Conservation (phyloP, 1,140 invertebrate species). For the Zaprionus lachaisei region DNA sequence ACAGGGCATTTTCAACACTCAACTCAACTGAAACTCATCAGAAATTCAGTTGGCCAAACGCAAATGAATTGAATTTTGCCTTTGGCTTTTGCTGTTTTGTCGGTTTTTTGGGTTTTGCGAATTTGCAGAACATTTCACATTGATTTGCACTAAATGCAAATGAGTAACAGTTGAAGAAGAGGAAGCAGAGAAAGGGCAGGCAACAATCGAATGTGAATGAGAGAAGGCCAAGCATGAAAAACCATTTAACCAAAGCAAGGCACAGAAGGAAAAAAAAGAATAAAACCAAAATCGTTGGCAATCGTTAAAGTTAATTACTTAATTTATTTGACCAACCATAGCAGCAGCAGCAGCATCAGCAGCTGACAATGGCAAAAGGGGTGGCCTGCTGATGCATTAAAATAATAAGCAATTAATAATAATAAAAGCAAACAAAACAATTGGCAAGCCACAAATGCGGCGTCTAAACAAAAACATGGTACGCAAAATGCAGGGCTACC, state of each 20-base stretch:
- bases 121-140: conserved; percentile 39
- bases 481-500: background rate
- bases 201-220: background rate
- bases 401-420: conserved; percentile 64
- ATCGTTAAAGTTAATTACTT: conserved; percentile 58
- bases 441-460: conserved; percentile 40
- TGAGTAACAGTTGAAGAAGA: conserved; percentile 19
- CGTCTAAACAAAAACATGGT: conserved; percentile 38
- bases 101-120: conserved; percentile 10
- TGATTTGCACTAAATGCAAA: conserved; percentile 55
- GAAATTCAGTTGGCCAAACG: conserved; percentile 45
- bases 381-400: conserved; percentile 41
- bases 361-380: conserved; percentile 25
- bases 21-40: conserved; percentile 24
- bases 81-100: conserved; percentile 31
- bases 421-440: conserved; percentile 62
- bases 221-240: conserved; percentile 30
- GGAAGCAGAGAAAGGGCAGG: conserved; percentile 5
- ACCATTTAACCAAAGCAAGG: conserved; percentile 27
- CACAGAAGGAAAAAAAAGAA: background rate
- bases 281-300: conserved; percentile 10
- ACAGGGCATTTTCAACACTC: conserved; percentile 4
- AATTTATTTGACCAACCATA: conserved; percentile 49
- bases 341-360: conserved; percentile 2
- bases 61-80: conserved; percentile 40